phyloP scores from a whole-genome alignment of 2,888 invertebrate species.

The Apodemia mormo region DNA sequence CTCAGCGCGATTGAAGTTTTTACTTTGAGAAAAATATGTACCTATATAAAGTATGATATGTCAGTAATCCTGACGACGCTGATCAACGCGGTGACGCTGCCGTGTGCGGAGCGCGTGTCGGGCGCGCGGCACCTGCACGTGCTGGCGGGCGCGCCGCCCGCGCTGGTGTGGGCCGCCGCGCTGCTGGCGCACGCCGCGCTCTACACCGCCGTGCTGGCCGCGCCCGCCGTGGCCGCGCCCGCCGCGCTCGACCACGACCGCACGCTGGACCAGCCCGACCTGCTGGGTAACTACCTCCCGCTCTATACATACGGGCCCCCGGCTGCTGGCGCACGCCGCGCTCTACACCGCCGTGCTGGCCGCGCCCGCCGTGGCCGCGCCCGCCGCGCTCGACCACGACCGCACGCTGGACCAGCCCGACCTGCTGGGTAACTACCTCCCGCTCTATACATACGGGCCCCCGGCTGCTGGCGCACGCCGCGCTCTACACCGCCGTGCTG shows the following conservation, averaged over 20 bases:
- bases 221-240: constrained; percentile 43
- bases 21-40: no score
- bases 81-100: constrained; percentile 81
- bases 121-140: constrained; percentile 85
- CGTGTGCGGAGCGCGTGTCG: constrained; percentile 82
- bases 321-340: constrained; percentile 79
- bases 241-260: constrained; percentile 43
- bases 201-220: constrained; percentile 43
- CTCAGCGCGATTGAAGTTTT: no score
- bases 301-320: constrained; percentile 78
- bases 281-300: constrained; percentile 45
- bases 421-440: constrained; percentile 46
- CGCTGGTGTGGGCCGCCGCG: constrained; percentile 84
- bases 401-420: constrained; percentile 45
- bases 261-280: constrained; percentile 46
- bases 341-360: constrained; percentile 49
- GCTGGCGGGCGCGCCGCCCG: constrained; percentile 83
- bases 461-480: constrained; percentile 80
- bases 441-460: constrained; percentile 76
- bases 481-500: constrained; percentile 49
- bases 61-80: constrained; percentile 65
- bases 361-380: constrained; percentile 42
- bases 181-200: constrained; percentile 79
- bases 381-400: constrained; percentile 44
- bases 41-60: not conserved